phyloP scores from a whole-genome alignment of 2,797 vertebrate species.

The Hozukius guyotensis region DNA sequence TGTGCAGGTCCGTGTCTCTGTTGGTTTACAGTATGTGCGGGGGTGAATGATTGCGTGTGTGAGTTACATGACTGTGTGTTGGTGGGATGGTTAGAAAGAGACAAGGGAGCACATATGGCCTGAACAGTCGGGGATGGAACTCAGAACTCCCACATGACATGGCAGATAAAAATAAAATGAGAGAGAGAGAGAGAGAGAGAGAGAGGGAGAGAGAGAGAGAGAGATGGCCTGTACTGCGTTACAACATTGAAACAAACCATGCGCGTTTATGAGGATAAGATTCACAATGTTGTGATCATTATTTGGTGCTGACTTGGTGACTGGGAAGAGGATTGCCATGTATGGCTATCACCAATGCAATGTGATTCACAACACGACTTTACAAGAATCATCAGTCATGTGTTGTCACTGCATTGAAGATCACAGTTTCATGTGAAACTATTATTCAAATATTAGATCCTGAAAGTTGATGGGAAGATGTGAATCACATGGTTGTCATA shows the following conservation, averaged over 20 bases:
- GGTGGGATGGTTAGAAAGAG: constrained; percentile 46
- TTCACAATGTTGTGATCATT: constrained; percentile 5
- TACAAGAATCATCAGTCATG: background rate
- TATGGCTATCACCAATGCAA: background rate
- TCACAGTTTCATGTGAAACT: background rate
- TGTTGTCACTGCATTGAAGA: background rate
- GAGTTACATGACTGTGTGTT: constrained; percentile 24
- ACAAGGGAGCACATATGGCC: constrained; percentile 71
- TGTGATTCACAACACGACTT: background rate
- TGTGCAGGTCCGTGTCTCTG: background rate
- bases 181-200: background rate
- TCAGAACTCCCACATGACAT: constrained; percentile 71
- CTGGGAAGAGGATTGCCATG: background rate
- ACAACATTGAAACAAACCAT: constrained; percentile 4
- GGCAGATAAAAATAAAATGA: constrained; percentile 62
- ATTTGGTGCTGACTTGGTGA: background rate
- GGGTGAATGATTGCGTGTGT: background rate
- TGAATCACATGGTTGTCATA: background rate
- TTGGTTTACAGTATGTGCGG: constrained; percentile 8
- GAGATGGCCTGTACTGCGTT: background rate
- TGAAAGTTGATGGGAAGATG: background rate
- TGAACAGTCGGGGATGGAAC: constrained; percentile 67
- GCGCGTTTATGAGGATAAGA: background rate
- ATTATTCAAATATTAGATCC: background rate
- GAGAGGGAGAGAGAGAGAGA: background rate